Conservation (phyloP, 2,888 invertebrate genomes). For the Chirona hameri region DNA sequence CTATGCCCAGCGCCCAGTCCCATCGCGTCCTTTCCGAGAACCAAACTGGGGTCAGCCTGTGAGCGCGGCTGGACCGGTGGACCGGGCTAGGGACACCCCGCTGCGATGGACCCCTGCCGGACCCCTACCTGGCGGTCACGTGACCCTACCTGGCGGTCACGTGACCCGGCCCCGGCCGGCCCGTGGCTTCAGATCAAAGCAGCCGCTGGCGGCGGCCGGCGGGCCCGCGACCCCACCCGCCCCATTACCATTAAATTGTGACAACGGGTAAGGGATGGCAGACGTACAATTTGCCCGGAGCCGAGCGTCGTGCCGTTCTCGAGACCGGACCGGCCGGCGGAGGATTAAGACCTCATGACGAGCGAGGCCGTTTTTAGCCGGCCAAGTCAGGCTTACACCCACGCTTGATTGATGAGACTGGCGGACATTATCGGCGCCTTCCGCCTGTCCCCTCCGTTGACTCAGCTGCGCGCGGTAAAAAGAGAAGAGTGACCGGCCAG, state of each 20-base stretch:
- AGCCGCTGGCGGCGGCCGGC: background rate
- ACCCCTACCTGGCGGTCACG: background rate
- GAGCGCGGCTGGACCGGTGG: too few species aligned
- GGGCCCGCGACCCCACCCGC: background rate
- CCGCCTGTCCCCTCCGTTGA: background rate
- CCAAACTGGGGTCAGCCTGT: too few species aligned
- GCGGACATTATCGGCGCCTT: background rate
- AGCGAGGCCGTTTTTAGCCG: background rate
- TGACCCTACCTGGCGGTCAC: constrained; percentile 4
- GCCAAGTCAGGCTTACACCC: background rate
- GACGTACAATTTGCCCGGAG: background rate
- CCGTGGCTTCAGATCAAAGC: background rate
- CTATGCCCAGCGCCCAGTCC: too few species aligned
- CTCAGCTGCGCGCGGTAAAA: background rate
- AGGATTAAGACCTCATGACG: constrained; percentile 12
- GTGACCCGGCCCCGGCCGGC: background rate
- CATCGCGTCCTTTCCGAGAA: too few species aligned
- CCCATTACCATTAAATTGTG: constrained; percentile 8
- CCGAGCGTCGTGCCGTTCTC: background rate
- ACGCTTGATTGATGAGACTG: background rate
- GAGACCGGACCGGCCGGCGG: background rate
- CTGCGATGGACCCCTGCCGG: background rate
- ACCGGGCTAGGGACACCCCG: background rate
- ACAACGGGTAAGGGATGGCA: background rate
- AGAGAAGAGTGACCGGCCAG: background rate